A percentile compares a stretch with the other conserved stretches of the same genome.
These are phyloP conservation scores for Xestia c-nigrum DNA, from an alignment of 2,888 invertebrate genomes.

Conservation along the genomic window DNA sequence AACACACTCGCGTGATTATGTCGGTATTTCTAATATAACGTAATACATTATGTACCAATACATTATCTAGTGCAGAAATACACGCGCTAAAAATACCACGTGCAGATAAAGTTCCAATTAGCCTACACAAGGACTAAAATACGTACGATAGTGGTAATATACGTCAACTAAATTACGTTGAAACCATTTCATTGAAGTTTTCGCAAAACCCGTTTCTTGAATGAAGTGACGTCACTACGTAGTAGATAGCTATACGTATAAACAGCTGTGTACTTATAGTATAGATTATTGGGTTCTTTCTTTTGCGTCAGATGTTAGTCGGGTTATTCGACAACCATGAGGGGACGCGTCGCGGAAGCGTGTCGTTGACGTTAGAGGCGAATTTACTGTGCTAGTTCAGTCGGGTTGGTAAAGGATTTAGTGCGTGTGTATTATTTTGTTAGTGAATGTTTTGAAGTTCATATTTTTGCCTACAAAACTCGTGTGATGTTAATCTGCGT, in stretches of 20 bases:
- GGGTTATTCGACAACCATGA: slow-evolving; percentile 63
- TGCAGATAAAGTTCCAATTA: slow-evolving; percentile 49
- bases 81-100: slow-evolving; percentile 44
- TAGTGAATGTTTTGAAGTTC: background rate
- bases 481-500: background rate
- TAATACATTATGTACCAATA: slow-evolving; percentile 22
- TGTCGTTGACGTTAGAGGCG: slow-evolving; percentile 23
- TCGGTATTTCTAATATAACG: slow-evolving; percentile 32
- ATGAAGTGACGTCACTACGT: slow-evolving; percentile 87
- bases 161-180: slow-evolving; percentile 66
- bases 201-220: slow-evolving; percentile 79
- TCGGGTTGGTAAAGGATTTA: slow-evolving; percentile 11
- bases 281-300: slow-evolving; percentile 85
- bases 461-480: background rate
- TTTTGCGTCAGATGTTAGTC: slow-evolving; percentile 83
- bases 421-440: background rate
- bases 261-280: slow-evolving; percentile 72
- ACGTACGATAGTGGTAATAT: slow-evolving; percentile 56
- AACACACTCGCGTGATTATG: slow-evolving; percentile 28
- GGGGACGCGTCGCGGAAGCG: slow-evolving; percentile 47
- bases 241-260: slow-evolving; percentile 67
- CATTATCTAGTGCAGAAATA: slow-evolving; percentile 38
- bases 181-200: slow-evolving; percentile 77
- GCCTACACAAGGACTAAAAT: slow-evolving; percentile 57
- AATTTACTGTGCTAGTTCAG: background rate